Conservation (phyloP, 2,113 vertebrate species). For the Anarrhichthys ocellatus region DNA sequence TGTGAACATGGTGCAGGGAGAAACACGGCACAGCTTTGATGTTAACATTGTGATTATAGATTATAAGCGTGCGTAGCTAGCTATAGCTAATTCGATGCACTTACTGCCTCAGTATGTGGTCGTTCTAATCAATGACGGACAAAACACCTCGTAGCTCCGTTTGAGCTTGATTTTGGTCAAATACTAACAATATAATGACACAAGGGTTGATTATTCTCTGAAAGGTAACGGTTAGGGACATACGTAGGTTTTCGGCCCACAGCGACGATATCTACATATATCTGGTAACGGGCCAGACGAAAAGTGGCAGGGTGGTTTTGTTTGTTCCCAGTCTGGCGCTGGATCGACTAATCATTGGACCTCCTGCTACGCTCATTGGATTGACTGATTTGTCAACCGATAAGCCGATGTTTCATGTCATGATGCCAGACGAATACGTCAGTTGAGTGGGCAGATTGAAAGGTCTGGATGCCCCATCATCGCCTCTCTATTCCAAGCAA, state of each 20-base stretch:
- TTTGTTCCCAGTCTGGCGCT: neutral
- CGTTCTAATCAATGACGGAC: too few species aligned
- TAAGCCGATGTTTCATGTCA: neutral
- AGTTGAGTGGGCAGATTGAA: neutral
- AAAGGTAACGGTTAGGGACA: too few species aligned
- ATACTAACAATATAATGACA: neutral
- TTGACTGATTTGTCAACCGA: neutral
- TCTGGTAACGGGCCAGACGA: too few species aligned
- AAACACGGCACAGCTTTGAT: too few species aligned
- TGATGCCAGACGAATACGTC: neutral
- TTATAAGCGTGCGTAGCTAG: neutral
- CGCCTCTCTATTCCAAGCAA: neutral
- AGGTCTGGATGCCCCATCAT: neutral
- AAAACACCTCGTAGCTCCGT: neutral
- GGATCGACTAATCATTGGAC: neutral
- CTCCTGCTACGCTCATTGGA: neutral
- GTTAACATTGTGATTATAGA: neutral
- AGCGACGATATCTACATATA: too few species aligned
- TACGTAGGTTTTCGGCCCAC: too few species aligned
- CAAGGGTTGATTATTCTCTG: neutral
- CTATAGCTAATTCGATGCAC: neutral
- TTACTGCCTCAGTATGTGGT: neutral
- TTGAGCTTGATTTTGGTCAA: neutral
- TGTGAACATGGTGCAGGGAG: neutral
- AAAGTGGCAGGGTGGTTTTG: too few species aligned